Conservation (phyloP, 2,113 vertebrate genomes). For the Anolis carolinensis region DNA sequence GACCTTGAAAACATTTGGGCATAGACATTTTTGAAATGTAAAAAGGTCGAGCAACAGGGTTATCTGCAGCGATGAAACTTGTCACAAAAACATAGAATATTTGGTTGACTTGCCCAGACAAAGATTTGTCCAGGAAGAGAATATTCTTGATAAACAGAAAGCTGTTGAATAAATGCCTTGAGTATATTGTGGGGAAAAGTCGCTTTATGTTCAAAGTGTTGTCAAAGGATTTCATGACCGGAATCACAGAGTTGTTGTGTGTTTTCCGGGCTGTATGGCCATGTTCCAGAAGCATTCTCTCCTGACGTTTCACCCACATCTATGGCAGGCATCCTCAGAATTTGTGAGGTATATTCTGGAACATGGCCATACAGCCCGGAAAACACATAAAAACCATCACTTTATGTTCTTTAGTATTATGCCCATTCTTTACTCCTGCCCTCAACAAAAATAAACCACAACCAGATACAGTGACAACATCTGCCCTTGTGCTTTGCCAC, state of each 20-base stretch:
- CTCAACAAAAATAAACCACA: neutral
- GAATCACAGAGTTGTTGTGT: too few species aligned
- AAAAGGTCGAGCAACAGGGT: slow-evolving; percentile 40
- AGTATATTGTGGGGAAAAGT: slow-evolving; percentile 4
- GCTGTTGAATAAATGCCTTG: neutral
- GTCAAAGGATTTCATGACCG: too few species aligned
- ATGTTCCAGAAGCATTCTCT: too few species aligned
- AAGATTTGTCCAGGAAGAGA: slow-evolving; percentile 14
- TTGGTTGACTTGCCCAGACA: slow-evolving; percentile 20
- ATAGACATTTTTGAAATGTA: slow-evolving; percentile 37
- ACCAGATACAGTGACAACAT: too few species aligned
- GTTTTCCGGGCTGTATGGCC: too few species aligned
- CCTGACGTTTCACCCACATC: too few species aligned
- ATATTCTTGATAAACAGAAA: neutral
- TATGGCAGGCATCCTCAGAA: too few species aligned
- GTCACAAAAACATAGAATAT: neutral
- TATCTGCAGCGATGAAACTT: slow-evolving; percentile 1
- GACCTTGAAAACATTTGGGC: slow-evolving; percentile 18
- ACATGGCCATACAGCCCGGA: too few species aligned
- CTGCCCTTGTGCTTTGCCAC: too few species aligned
- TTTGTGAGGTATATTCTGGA: too few species aligned
- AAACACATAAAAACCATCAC: too few species aligned
- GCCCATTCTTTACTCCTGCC: neutral
- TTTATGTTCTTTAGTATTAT: neutral
- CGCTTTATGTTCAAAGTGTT: slow-evolving; percentile 11